These are phyloP conservation scores for Eucidaris tribuloides DNA, from an alignment of 35 echinoderm and acorn worm species.

Conservation along the genomic window DNA sequence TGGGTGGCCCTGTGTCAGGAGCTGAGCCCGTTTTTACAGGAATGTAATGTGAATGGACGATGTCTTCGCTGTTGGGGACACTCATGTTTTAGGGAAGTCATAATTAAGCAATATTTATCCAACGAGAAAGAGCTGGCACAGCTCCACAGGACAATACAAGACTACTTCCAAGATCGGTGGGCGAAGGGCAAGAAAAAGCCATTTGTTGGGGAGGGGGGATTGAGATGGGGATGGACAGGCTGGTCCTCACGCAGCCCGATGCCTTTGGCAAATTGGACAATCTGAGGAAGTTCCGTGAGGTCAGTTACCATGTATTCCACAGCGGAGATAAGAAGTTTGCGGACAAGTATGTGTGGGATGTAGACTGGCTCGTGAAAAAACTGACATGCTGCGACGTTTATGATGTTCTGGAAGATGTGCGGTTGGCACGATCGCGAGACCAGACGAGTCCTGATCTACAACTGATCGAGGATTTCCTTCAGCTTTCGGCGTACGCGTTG, in stretches of 20 bases:
- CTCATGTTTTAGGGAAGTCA: slow-evolving; percentile 56
- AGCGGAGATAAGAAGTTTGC: slow-evolving; percentile 80
- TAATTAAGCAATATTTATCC: slow-evolving; percentile 45
- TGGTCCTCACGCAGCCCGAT: slow-evolving; percentile 60
- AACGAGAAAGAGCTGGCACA: slow-evolving; percentile 28
- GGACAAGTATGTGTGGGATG: slow-evolving; percentile 83
- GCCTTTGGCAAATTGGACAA: slow-evolving; percentile 63
- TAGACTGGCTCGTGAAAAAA: slow-evolving; percentile 71
- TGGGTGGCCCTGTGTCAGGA: slow-evolving; percentile 85
- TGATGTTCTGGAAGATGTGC: slow-evolving; percentile 70
- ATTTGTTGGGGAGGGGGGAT: slow-evolving; percentile 71
- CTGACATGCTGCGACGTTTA: slow-evolving; percentile 66
- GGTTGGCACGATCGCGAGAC: slow-evolving; percentile 36
- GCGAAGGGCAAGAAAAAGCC: slow-evolving; percentile 85
- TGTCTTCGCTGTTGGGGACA: slow-evolving; percentile 58
- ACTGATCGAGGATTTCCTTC: slow-evolving; percentile 67
- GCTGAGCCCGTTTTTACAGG: slow-evolving; percentile 64
- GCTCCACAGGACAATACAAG: slow-evolving; percentile 60
- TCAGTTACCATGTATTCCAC: slow-evolving; percentile 79
- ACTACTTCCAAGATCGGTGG: slow-evolving; percentile 86
- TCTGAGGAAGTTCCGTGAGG: slow-evolving; percentile 66
- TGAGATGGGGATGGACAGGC: slow-evolving; percentile 73
- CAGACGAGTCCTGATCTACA: slow-evolving; percentile 53
- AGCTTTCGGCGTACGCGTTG: slow-evolving; percentile 74
- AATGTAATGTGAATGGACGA: slow-evolving; percentile 44